A percentile compares a stretch with the other conserved stretches of the same genome.
phyloP scores from a whole-genome alignment of 2,888 invertebrate genomes.

The Villa cingulata region DNA sequence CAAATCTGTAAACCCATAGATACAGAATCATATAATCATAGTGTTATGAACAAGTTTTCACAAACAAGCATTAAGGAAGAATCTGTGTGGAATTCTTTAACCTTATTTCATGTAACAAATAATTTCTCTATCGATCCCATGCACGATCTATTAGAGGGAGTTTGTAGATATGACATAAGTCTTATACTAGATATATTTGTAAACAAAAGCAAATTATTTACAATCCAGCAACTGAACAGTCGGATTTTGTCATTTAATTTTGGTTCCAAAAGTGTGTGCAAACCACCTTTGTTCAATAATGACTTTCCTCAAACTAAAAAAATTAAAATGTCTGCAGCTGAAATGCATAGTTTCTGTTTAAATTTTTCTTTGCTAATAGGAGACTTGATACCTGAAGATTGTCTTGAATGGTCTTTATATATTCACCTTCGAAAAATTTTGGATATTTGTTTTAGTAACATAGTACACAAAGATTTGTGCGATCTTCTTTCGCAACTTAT shows the following conservation, averaged over 20 bases:
- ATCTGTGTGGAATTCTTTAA: conserved; percentile 3
- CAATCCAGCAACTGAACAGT: conserved; percentile 2
- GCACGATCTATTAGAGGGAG: conserved; percentile 8
- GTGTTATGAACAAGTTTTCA: neutral
- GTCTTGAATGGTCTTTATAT: conserved; percentile 1
- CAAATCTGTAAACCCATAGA: neutral
- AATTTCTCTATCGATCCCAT: conserved; percentile 6
- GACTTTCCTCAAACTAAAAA: neutral
- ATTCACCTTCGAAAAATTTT: conserved; percentile 1
- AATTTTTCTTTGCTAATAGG: conserved; percentile 1
- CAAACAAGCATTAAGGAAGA: conserved; percentile 3
- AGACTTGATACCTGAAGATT: conserved; percentile 1
- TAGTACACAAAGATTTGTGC: neutral
- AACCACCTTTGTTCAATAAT: neutral
- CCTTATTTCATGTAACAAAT: conserved; percentile 2
- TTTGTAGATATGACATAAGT: conserved; percentile 5
- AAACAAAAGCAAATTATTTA: neutral
- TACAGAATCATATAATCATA: neutral
- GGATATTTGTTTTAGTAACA: neutral
- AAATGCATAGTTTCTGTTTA: neutral
- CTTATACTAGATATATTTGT: conserved; percentile 1
- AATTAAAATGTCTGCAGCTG: conserved; percentile 1
- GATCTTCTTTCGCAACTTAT: conserved; percentile 9
- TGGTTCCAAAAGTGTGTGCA: neutral
- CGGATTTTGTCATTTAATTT: conserved; percentile 1